phyloP scores from a whole-genome alignment of 2,797 vertebrate species.

The Sebastes oblongus region DNA sequence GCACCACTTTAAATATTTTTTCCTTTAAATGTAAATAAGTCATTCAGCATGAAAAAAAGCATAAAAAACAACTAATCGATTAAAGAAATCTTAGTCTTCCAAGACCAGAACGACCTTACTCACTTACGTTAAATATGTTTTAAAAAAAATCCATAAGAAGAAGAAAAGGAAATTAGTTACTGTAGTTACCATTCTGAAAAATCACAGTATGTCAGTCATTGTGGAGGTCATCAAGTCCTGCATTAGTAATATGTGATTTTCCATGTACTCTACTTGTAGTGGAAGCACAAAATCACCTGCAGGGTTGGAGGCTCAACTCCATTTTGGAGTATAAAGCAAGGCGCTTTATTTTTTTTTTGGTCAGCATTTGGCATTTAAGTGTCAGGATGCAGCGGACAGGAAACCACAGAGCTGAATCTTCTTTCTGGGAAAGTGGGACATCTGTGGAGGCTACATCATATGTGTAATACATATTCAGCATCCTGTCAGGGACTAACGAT shows the following conservation, averaged over 20 bases:
- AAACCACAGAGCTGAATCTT: conserved; percentile 5
- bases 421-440: conserved; percentile 55
- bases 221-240: neutral
- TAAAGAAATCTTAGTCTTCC: rapidly evolving
- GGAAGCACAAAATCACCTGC: neutral
- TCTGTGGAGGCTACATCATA: conserved; percentile 34
- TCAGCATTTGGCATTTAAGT: conserved; percentile 17
- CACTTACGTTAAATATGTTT: too few relatives aligned
- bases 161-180: too few relatives aligned
- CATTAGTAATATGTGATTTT: neutral
- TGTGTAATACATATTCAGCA: conserved; percentile 63
- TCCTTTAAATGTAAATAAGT: too few relatives aligned
- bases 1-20: too few relatives aligned
- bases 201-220: neutral
- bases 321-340: neutral
- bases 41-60: too few relatives aligned
- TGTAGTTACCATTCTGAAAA: neutral
- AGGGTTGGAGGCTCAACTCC: neutral
- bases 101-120: too few relatives aligned
- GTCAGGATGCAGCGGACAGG: conserved; percentile 16
- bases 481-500: conserved; percentile 56
- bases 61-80: too few relatives aligned
- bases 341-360: neutral
- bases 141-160: too few relatives aligned
- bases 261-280: neutral